These are phyloP conservation scores for Phaenicophaeus curvirostris DNA, from an alignment of 2,797 vertebrate genomes.

Conservation along the genomic window DNA sequence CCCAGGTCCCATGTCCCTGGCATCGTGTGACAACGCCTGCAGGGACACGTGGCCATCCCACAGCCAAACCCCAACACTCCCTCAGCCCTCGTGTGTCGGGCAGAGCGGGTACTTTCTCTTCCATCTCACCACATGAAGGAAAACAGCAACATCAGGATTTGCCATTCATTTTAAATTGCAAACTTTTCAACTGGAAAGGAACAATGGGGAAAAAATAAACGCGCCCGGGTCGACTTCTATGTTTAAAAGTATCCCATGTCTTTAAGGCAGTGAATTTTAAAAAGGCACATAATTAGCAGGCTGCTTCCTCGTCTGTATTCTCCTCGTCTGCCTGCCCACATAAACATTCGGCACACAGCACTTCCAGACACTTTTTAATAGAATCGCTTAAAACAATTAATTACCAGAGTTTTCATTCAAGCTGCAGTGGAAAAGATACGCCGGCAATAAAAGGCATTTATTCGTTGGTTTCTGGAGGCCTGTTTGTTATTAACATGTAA, in stretches of 20 bases:
- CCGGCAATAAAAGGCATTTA: slow-evolving; percentile 98
- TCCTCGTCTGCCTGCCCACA: slow-evolving; percentile 75
- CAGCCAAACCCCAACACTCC: fast-evolving
- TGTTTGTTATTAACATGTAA: slow-evolving; percentile 99
- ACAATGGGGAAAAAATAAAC: slow-evolving; percentile 11
- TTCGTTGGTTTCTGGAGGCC: slow-evolving; percentile 97
- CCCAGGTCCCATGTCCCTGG: neutral
- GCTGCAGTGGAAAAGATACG: slow-evolving; percentile 92
- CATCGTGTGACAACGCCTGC: fast-evolving
- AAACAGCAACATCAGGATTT: neutral
- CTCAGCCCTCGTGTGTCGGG: fast-evolving
- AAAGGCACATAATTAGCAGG: slow-evolving; percentile 71
- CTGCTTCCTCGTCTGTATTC: slow-evolving; percentile 72
- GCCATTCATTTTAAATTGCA: slow-evolving; percentile 35
- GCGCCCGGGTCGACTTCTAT: slow-evolving; percentile 12
- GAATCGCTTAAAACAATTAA: slow-evolving; percentile 99
- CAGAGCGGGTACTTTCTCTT: fast-evolving
- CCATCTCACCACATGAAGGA: neutral
- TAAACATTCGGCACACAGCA: slow-evolving; percentile 86
- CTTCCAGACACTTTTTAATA: slow-evolving; percentile 97
- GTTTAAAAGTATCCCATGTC: slow-evolving; percentile 59
- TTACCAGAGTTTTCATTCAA: slow-evolving; percentile 93
- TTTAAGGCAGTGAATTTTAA: slow-evolving; percentile 69
- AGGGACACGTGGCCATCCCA: fast-evolving
- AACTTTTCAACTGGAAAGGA: slow-evolving; percentile 55